Base-by-base conservation (phyloP, 2,113 vertebrate species). In the Tragelaphus strepsiceros region DNA sequence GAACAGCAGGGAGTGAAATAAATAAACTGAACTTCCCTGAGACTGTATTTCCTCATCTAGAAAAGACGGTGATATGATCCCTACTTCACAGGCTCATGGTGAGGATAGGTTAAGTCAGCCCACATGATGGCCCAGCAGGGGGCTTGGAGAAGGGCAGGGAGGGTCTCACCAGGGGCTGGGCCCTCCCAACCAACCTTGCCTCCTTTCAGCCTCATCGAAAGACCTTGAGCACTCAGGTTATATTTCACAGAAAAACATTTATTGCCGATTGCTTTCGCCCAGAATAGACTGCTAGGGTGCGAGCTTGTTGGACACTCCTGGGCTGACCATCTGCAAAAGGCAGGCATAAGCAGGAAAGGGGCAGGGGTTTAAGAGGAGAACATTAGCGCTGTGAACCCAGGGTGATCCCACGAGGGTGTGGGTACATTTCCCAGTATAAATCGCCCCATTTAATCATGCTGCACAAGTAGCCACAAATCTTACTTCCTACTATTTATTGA, bases 401-500 rank as follows among this genome's bases (percentile, higher is more conserved):
- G 59, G 51, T 13, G 62, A 95, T 22, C 49, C 90, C 22, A 2
- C 0, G 1, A 2, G 46, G 43, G 78, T 26, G 14, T 46, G 14
- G 6, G 62, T 61, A 16, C 53, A 67, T 56, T 96, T 82, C 90
- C 67, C 56, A 80, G 39, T 30, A 58, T 56, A 56, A 81, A n/a
- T 32, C 9, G 49, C 49, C 54, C 28, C 30, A 35, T 71, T 85
- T 87, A 43, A 83, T 89, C 56, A 64, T 15, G 43, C 58, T 24
- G 1, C 61, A 88, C 82, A 92, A 97, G 86, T 28, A 56, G 17
- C n/a, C 62, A 86, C 89, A 49, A 88, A 58, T 85, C 81, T 78
- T 35, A 67, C 87, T 97, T 97, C 64, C 84, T 97, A 35, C 49
- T 53, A 14, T 89, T 85, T 92, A 83, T 46, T 61, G 85, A 59